These are phyloP conservation scores for Tichodroma muraria DNA, from an alignment of 2,113 vertebrate genomes.

Conservation along the genomic window DNA sequence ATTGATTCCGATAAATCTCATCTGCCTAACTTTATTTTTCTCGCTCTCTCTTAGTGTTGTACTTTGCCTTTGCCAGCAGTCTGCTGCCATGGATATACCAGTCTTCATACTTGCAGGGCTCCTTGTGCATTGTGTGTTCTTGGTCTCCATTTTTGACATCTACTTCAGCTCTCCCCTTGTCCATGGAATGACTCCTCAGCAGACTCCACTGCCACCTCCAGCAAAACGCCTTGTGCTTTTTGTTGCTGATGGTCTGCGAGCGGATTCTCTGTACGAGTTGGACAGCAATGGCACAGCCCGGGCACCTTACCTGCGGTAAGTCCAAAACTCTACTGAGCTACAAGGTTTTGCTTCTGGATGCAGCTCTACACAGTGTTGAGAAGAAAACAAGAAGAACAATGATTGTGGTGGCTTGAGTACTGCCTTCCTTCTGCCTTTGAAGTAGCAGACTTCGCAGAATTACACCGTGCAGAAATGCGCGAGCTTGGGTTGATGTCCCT, in stretches of 20 bases:
- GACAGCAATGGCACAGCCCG: constrained; percentile 58
- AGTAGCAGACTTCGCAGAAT: background rate
- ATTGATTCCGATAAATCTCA: background rate
- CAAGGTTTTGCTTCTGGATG: background rate
- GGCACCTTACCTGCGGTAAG: constrained; percentile 87
- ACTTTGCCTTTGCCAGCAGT: background rate
- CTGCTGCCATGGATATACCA: constrained; percentile 68
- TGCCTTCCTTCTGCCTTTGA: background rate
- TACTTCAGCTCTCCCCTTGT: constrained; percentile 97
- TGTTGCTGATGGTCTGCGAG: constrained; percentile 90
- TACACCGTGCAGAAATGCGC: background rate
- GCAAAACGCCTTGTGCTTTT: constrained; percentile 86
- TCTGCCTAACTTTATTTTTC: background rate
- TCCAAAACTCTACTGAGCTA: background rate
- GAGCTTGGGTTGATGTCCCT: background rate
- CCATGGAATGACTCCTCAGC: constrained; percentile 90
- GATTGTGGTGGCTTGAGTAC: background rate
- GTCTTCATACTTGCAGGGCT: constrained; percentile 83
- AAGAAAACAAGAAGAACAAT: background rate
- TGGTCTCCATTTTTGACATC: constrained; percentile 95
- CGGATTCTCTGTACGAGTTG: constrained; percentile 82
- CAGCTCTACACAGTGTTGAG: background rate
- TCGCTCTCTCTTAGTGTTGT: background rate
- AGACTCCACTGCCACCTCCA: constrained; percentile 74
- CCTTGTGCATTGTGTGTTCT: constrained; percentile 87